phyloP scores from a whole-genome alignment of 2,888 invertebrate genomes.

The Malacosoma neustria region DNA sequence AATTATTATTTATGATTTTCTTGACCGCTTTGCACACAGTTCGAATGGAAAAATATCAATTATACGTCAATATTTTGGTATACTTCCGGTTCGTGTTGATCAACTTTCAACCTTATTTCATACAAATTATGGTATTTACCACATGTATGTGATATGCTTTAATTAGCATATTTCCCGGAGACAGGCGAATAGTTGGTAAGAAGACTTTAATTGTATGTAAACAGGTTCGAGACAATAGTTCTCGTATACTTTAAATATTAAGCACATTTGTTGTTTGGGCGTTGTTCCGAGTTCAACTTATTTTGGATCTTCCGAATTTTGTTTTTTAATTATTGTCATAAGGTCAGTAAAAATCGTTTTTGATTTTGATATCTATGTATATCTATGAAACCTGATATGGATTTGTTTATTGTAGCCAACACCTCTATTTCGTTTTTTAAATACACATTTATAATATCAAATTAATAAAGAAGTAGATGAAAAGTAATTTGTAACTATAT shows the following conservation, averaged over 20 bases:
- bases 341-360: neutral
- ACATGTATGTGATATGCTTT: neutral
- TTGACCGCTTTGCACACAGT: too few relatives aligned
- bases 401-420: too few relatives aligned
- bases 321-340: neutral
- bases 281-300: neutral
- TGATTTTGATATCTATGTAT: conserved; percentile 4
- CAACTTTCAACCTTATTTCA: neutral
- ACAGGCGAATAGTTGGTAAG: conserved; percentile 19
- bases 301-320: neutral
- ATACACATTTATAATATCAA: too few relatives aligned
- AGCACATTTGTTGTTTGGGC: neutral
- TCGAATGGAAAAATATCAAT: too few relatives aligned
- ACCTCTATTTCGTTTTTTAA: too few relatives aligned
- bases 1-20: too few relatives aligned
- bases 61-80: too few relatives aligned
- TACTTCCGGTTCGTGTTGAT: neutral
- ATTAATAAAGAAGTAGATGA: too few relatives aligned
- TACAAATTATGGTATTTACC: neutral
- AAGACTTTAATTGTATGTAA: conserved; percentile 33
- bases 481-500: too few relatives aligned
- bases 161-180: conserved; percentile 20
- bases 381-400: too few relatives aligned
- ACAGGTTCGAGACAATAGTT: conserved; percentile 16
- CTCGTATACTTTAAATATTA: conserved; percentile 7